Conservation (phyloP, 2,797 vertebrate genomes). For the Lagodon rhomboides region DNA sequence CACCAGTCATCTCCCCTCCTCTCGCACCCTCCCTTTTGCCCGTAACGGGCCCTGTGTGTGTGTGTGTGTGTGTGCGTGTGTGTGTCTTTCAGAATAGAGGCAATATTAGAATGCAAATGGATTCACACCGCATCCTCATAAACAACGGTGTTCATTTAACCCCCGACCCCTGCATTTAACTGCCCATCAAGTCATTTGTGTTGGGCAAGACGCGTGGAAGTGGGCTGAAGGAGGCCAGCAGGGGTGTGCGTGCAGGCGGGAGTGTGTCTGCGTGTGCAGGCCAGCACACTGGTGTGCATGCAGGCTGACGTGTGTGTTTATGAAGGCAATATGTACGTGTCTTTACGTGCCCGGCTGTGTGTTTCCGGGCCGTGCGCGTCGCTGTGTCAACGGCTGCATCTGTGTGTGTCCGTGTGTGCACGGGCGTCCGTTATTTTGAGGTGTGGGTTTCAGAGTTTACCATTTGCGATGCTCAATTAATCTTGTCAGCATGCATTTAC, state of each 20-base stretch:
- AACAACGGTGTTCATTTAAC: constrained; percentile 99
- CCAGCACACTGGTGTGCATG: constrained; percentile 41
- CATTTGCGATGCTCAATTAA: constrained; percentile 90
- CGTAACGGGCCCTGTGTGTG: constrained; percentile 73
- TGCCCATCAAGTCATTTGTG: constrained; percentile 99
- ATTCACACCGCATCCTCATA: constrained; percentile 98
- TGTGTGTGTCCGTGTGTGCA: constrained; percentile 38
- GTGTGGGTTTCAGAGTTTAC: constrained; percentile 85
- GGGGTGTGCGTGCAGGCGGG: constrained; percentile 32
- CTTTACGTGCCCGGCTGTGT: constrained; percentile 28
- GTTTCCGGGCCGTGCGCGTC: constrained; percentile 31
- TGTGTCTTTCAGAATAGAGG: constrained; percentile 88
- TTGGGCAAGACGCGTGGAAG: constrained; percentile 86
- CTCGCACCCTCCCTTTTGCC: constrained; percentile 67
- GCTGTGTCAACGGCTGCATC: constrained; percentile 44
- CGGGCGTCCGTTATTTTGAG: constrained; percentile 46
- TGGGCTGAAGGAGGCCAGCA: constrained; percentile 73
- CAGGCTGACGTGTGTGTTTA: constrained; percentile 47
- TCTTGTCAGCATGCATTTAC: constrained; percentile 88
- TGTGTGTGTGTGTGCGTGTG: constrained; percentile 68
- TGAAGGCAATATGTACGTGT: constrained; percentile 43
- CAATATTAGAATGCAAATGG: constrained; percentile 99
- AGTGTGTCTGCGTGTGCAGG: constrained; percentile 12
- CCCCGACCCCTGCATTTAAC: constrained; percentile 96
- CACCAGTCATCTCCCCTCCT: constrained; percentile 84